Percentiles rank a stretch among this genome's conserved stretches.
phyloP scores from a whole-genome alignment of 2,888 invertebrate genomes.

The Scaptomyza caliginosa region DNA sequence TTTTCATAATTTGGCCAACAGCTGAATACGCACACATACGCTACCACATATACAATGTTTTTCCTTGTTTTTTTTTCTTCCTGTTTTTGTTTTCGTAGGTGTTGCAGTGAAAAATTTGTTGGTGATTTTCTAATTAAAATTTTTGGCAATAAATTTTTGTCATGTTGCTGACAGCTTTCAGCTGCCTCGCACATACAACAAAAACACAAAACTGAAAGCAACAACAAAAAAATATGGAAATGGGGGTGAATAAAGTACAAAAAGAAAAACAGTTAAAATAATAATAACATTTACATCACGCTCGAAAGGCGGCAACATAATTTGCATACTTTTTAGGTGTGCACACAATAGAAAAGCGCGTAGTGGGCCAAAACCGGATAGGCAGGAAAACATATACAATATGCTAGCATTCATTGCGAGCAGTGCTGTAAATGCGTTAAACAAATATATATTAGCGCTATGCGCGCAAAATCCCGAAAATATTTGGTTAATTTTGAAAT shows the following conservation, averaged over 20 bases:
- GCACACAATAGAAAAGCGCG: neutral
- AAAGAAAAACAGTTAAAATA: slow-evolving; percentile 15
- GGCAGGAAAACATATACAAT: slow-evolving; percentile 25
- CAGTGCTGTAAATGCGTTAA: slow-evolving; percentile 50
- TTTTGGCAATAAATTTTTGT: slow-evolving; percentile 52
- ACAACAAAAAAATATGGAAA: neutral
- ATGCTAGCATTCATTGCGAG: slow-evolving; percentile 29
- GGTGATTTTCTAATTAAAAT: slow-evolving; percentile 68
- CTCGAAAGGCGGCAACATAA: slow-evolving; percentile 23
- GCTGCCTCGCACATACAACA: slow-evolving; percentile 16
- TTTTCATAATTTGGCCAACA: slow-evolving; percentile 44
- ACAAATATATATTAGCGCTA: slow-evolving; percentile 72
- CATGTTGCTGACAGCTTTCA: slow-evolving; percentile 59
- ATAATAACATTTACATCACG: slow-evolving; percentile 42
- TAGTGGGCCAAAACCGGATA: neutral
- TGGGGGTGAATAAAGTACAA: no score
- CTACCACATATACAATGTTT: neutral
- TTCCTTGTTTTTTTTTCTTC: neutral
- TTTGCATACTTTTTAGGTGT: slow-evolving; percentile 45
- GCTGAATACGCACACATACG: slow-evolving; percentile 18
- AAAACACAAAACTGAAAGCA: slow-evolving; percentile 7
- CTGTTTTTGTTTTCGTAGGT: neutral
- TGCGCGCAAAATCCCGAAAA: slow-evolving; percentile 57
- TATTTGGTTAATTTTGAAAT: slow-evolving; percentile 70
- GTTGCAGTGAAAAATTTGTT: slow-evolving; percentile 14